A percentile compares a stretch with the other conserved stretches of the same genome.
phyloP scores from a whole-genome alignment of 2,113 vertebrate species.

The Pithys albifrons region DNA sequence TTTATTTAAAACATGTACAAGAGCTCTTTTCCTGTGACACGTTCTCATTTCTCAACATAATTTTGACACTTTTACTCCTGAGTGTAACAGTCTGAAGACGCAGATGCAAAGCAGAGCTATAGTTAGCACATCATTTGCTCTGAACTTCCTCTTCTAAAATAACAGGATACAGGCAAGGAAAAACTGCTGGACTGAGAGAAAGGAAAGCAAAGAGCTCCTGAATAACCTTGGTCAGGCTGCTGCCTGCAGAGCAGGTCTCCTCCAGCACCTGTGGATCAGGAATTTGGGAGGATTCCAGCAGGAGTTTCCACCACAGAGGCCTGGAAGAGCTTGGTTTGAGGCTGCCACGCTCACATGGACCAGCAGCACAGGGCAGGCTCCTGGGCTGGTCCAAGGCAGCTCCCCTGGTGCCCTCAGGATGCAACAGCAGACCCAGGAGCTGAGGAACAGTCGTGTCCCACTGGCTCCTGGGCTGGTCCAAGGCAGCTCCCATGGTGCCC shows the following conservation, averaged over 20 bases:
- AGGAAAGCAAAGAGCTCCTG: neutral
- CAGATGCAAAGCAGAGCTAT: constrained; percentile 29
- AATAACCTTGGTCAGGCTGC: neutral
- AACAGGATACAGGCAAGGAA: neutral
- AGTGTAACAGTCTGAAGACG: neutral
- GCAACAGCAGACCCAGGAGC: rapidly evolving
- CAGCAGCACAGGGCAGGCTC: neutral
- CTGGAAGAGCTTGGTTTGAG: rapidly evolving
- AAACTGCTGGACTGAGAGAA: neutral
- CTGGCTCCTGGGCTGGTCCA: rapidly evolving
- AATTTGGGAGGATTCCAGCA: neutral
- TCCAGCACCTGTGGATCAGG: neutral
- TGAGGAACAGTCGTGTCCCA: neutral
- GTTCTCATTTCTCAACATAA: constrained; percentile 40
- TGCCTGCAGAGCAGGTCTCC: neutral
- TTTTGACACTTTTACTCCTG: constrained; percentile 35
- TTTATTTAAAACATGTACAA: neutral
- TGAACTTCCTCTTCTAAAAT: constrained; percentile 18
- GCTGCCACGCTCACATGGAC: rapidly evolving
- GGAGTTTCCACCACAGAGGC: neutral
- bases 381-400: rapidly evolving
- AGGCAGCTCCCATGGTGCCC: rapidly evolving
- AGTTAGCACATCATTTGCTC: constrained; percentile 35
- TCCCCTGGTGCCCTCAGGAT: rapidly evolving
- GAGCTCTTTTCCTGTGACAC: constrained; percentile 32